These are phyloP conservation scores for Pheosia tremula DNA, from an alignment of 2,888 invertebrate species.

Conservation along the genomic window DNA sequence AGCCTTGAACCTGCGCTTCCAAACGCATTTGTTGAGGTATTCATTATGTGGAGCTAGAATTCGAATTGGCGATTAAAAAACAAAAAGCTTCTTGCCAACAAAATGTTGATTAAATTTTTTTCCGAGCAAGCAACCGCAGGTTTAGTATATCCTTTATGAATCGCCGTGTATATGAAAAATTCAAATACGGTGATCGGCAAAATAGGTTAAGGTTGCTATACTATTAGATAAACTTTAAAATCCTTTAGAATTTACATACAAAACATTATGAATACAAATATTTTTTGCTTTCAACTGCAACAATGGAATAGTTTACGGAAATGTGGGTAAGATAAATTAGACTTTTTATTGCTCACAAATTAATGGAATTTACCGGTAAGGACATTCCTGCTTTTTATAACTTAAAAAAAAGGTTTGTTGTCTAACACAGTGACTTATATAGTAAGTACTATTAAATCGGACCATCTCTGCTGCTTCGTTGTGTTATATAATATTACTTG, in stretches of 20 bases:
- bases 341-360: slow-evolving; percentile 25
- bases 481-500: too few relatives aligned
- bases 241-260: slow-evolving; percentile 1
- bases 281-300: slow-evolving; percentile 22
- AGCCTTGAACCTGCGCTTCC: too few relatives aligned
- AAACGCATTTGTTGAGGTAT: too few relatives aligned
- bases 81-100: too few relatives aligned
- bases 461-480: background rate
- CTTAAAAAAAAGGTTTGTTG: background rate
- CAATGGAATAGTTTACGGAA: slow-evolving; percentile 22
- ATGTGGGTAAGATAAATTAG: slow-evolving; percentile 20
- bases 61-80: too few relatives aligned
- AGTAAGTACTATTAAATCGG: too few relatives aligned
- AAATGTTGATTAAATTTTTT: too few relatives aligned
- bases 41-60: too few relatives aligned
- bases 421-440: background rate
- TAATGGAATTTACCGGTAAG: slow-evolving; percentile 8
- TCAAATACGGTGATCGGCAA: background rate
- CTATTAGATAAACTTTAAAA: background rate
- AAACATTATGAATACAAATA: slow-evolving; percentile 13
- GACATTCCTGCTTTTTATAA: background rate
- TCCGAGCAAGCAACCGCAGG: too few relatives aligned
- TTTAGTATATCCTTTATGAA: too few relatives aligned
- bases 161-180: too few relatives aligned
- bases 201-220: background rate